These are phyloP conservation scores for Deilephila elpenor DNA, from an alignment of 2,888 invertebrate genomes.

Conservation along the genomic window DNA sequence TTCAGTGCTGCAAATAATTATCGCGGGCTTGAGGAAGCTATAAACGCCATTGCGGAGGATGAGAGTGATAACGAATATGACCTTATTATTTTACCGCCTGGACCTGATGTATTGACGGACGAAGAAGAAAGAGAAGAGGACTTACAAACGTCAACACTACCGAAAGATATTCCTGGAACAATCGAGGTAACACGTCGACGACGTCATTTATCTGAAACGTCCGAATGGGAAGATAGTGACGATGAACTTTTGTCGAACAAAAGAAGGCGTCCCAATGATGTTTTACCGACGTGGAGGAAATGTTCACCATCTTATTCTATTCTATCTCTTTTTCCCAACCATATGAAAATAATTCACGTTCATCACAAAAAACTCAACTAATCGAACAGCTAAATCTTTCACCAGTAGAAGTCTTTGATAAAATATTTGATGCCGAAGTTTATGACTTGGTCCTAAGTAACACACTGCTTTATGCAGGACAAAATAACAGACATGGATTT, in stretches of 20 bases:
- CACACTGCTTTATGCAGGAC: not conserved
- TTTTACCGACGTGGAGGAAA: not conserved
- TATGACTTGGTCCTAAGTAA: not conserved
- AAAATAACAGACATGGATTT: not conserved
- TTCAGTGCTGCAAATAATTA: no score
- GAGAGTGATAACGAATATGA: not conserved
- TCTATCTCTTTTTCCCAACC: not conserved
- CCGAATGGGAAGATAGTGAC: not conserved
- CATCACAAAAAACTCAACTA: not conserved
- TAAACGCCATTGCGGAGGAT: not conserved
- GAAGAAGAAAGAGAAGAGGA: not conserved
- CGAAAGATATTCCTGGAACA: not conserved
- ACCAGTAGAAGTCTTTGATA: not conserved
- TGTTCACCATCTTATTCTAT: not conserved
- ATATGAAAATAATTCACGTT: not conserved
- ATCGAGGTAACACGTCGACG: not conserved
- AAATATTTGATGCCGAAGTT: not conserved
- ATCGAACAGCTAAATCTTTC: not conserved
- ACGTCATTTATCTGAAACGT: not conserved
- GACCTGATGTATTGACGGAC: not conserved
- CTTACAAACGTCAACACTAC: not conserved
- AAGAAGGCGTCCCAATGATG: not conserved
- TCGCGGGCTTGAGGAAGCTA: not conserved
- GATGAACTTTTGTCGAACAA: not conserved
- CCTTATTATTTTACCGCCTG: not conserved